These are phyloP conservation scores for Rhizomys pruinosus DNA, from an alignment of 2,113 vertebrate species.

Conservation along the genomic window DNA sequence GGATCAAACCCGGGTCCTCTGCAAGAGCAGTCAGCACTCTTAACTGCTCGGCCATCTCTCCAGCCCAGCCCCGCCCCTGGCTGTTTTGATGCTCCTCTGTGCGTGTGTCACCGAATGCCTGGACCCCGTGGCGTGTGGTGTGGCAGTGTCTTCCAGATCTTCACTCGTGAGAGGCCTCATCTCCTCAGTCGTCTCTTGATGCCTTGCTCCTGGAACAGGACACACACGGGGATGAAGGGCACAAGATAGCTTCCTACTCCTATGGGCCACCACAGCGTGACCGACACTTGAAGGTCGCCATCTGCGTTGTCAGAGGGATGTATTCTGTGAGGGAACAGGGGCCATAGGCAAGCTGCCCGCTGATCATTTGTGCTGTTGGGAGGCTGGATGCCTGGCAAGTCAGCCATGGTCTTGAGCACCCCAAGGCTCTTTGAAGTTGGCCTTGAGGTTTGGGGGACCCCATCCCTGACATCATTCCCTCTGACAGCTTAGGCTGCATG, in stretches of 20 bases:
- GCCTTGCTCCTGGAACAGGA: background rate
- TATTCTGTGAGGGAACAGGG: background rate
- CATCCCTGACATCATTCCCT: background rate
- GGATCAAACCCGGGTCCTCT: too few relatives aligned
- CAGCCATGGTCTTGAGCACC: background rate
- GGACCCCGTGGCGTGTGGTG: too few relatives aligned
- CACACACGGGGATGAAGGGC: background rate
- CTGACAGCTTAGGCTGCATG: background rate
- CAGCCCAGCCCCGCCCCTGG: background rate
- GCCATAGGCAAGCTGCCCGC: background rate
- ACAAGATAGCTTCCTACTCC: background rate
- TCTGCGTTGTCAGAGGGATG: background rate
- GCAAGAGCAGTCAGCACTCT: too few relatives aligned
- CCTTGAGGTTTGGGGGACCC: background rate
- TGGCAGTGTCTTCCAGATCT: background rate
- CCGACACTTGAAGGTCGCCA: background rate
- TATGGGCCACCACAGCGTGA: background rate
- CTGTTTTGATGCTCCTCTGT: background rate
- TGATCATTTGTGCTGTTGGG: too few relatives aligned
- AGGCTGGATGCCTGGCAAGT: background rate
- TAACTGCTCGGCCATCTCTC: too few relatives aligned
- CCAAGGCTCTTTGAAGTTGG: background rate
- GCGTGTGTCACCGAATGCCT: too few relatives aligned
- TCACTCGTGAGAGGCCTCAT: rapidly evolving
- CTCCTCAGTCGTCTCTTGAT: background rate